Base-by-base conservation (phyloP, 2,888 invertebrate genomes). In the Erannis defoliaria region DNA sequence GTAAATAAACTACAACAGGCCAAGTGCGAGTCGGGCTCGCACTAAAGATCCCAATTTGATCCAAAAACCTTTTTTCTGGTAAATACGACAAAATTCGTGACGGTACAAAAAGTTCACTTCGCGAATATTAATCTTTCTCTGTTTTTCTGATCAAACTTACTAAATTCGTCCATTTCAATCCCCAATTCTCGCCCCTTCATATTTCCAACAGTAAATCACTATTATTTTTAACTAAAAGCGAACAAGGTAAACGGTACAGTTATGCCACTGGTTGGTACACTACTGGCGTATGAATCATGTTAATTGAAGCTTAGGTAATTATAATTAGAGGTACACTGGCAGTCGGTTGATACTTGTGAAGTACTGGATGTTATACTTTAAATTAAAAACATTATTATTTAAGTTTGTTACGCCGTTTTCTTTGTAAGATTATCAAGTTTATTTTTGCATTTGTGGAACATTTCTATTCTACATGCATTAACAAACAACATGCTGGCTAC, bases 261-360 rank as follows among this genome's bases (percentile, higher is more conserved):
- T 19, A 5, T 31, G 5, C 2, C 46, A 2, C 18, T 10, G 31
- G n/a, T 19, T 19, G 8, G 19, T 14, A 31, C 31, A 12, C 26
- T 2, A 55, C 57, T 46, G 62, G 21, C 4, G 46, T 21, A 55
- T 66, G 61, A 63, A 23, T 66, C 61, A 64, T 55, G 23, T 45
- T 42, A 35, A 46, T 23, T 53, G 26, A 18, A 23, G 31, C 31
- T 42, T 58, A 50, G 33, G 21, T 61, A 55, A 55, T 54, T 43
- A 19, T 46, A 46, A 46, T 46, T 46, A 46, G 46, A 18, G 23
- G 31, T 45, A n/a, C 0, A 3, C 1, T 1, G 4, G 2, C 42
- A n/a, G 6, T 9, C 38, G 2, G 6, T n/a, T n/a, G n/a, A n/a
- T 42, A 5, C 18, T 26, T 26, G 26, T 8, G 5, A 26, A 26